Percentiles rank a stretch among this genome's conserved stretches.
phyloP scores from a whole-genome alignment of 2,797 vertebrate genomes.

The Distichodus sexfasciatus region DNA sequence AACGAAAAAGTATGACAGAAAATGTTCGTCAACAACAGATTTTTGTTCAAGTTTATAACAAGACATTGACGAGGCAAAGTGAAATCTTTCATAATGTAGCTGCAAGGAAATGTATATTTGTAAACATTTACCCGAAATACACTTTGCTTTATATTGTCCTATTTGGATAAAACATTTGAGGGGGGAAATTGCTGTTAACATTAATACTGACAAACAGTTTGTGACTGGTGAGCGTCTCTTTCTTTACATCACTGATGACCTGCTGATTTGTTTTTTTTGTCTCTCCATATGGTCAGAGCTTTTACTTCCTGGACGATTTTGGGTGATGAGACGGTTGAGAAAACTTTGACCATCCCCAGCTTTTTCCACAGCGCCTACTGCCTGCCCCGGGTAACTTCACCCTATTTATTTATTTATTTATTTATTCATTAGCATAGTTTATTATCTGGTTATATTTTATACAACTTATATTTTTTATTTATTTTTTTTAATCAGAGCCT shows the following conservation, averaged over 20 bases:
- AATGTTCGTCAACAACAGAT: too few relatives aligned
- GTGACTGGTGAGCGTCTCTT: neutral
- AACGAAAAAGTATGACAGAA: too few relatives aligned
- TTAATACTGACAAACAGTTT: neutral
- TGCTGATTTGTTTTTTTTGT: neutral
- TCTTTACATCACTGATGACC: neutral
- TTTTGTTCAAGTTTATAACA: too few relatives aligned
- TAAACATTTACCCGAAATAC: too few relatives aligned
- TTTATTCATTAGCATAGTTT: too few relatives aligned
- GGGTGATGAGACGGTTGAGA: conserved; percentile 21
- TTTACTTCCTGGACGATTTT: conserved; percentile 16
- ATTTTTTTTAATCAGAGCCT: conserved; percentile 27
- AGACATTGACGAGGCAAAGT: too few relatives aligned
- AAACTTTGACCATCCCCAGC: conserved; percentile 27
- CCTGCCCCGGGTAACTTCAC: conserved; percentile 26
- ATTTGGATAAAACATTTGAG: too few relatives aligned
- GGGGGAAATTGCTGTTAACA: too few relatives aligned
- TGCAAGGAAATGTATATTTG: too few relatives aligned
- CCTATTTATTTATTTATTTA: neutral
- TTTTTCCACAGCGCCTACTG: conserved; percentile 46
- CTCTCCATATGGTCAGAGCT: neutral
- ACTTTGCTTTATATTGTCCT: too few relatives aligned
- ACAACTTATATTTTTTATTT: neutral
- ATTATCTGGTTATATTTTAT: too few relatives aligned
- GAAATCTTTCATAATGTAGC: too few relatives aligned